These are phyloP conservation scores for Pygoscelis antarcticus DNA, from an alignment of 2,113 vertebrate species.

Conservation along the genomic window DNA sequence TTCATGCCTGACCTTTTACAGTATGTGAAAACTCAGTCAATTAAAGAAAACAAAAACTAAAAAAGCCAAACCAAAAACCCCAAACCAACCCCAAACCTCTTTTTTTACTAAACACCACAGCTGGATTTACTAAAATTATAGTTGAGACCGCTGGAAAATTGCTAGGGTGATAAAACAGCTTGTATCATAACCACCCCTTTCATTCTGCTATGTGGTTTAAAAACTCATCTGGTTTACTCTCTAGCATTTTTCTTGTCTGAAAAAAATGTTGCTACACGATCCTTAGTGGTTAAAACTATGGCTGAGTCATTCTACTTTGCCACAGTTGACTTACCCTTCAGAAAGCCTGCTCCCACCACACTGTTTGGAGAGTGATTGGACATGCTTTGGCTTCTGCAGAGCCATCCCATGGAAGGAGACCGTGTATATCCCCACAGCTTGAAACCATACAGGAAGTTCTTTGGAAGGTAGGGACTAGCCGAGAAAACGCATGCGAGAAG, in stretches of 20 bases:
- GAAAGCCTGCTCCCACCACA: background rate
- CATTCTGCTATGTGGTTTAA: conserved; percentile 55
- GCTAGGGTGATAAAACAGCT: conserved; percentile 51
- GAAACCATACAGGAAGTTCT: background rate
- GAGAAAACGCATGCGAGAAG: background rate
- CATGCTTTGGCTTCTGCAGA: background rate
- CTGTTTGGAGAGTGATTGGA: background rate
- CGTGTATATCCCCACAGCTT: background rate
- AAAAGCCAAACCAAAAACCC: background rate
- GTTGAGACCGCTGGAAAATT: conserved; percentile 43
- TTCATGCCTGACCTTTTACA: conserved; percentile 48
- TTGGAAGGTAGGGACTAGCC: background rate
- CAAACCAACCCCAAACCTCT: background rate
- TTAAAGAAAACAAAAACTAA: conserved; percentile 51
- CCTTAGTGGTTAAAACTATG: background rate
- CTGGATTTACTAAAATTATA: conserved; percentile 64
- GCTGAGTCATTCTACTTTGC: conserved; percentile 14
- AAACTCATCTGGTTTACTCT: conserved; percentile 44
- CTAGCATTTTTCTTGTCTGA: conserved; percentile 42
- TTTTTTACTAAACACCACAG: background rate
- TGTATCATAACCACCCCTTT: conserved; percentile 49
- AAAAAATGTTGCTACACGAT: conserved; percentile 12
- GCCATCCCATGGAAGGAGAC: background rate
- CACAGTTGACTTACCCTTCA: background rate
- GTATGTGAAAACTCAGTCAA: conserved; percentile 38